Conservation (phyloP, 2,888 invertebrate genomes). For the Panorpa germanica region DNA sequence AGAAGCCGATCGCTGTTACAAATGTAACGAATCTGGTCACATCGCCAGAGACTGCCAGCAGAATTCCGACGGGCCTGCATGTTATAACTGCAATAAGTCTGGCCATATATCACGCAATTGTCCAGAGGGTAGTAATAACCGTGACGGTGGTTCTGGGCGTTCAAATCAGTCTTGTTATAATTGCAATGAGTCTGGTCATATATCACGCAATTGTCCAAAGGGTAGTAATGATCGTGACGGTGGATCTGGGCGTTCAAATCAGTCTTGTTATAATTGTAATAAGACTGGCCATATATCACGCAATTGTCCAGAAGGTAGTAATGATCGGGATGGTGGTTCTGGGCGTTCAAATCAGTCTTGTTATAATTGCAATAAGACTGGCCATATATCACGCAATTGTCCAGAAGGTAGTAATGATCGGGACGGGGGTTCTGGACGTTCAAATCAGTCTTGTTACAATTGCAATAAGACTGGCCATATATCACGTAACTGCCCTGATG, state of each 20-base stretch:
- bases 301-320: conserved; percentile 72
- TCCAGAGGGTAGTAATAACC: conserved; percentile 50
- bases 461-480: too few species aligned
- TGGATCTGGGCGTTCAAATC: conserved; percentile 16
- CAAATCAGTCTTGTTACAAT: conserved; percentile 85
- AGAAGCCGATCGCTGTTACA: conserved; percentile 75
- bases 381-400: conserved; percentile 78
- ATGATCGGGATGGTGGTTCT: too few species aligned
- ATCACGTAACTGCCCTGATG: too few species aligned
- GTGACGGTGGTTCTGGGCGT: conserved; percentile 18
- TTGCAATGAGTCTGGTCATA: conserved; percentile 87
- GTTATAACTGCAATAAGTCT: conserved; percentile 90
- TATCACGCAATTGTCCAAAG: conserved; percentile 77
- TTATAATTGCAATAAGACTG: conserved; percentile 90
- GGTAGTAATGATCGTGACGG: conserved; percentile 37
- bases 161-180: conserved; percentile 92
- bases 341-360: too few species aligned
- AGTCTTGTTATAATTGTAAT: conserved; percentile 69
- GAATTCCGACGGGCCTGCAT: conserved; percentile 64
- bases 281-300: conserved; percentile 85
- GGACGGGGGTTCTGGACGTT: too few species aligned
- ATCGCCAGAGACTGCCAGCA: conserved; percentile 86
- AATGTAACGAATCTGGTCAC: conserved; percentile 57
- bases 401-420: conserved; percentile 66
- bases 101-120: conserved; percentile 82